phyloP scores from a whole-genome alignment of 2,113 vertebrate genomes.

The Lynx canadensis region DNA sequence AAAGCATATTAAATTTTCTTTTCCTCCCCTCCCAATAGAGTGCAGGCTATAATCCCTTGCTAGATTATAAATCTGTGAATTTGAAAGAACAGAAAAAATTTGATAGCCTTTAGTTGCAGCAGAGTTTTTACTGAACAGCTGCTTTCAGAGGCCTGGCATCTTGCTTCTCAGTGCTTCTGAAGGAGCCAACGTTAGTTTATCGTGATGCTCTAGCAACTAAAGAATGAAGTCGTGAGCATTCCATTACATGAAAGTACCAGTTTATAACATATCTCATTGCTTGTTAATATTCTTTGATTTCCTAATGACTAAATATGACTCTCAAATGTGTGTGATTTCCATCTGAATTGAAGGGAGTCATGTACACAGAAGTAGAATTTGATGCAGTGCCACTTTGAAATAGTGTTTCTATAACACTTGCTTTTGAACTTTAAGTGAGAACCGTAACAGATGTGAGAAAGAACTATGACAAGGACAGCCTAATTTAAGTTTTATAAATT shows the following conservation, averaged over 20 bases:
- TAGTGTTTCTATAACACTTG: neutral
- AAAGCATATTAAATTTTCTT: neutral
- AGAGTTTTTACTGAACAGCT: neutral
- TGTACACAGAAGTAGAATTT: neutral
- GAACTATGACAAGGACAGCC: conserved; percentile 37
- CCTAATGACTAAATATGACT: neutral
- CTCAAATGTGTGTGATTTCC: conserved; percentile 29
- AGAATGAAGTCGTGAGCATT: neutral
- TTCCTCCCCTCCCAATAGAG: neutral
- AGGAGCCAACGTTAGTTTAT: neutral
- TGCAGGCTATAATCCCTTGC: neutral
- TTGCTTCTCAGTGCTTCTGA: neutral
- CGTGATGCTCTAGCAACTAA: neutral
- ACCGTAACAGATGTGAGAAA: conserved; percentile 38
- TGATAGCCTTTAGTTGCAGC: neutral
- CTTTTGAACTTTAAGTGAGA: conserved; percentile 49
- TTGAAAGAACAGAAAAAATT: neutral
- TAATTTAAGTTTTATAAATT: conserved; percentile 65
- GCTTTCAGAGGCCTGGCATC: neutral
- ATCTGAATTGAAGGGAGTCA: neutral
- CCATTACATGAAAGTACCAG: neutral
- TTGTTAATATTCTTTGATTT: conserved; percentile 32
- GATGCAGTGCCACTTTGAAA: conserved; percentile 6
- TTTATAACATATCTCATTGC: neutral
- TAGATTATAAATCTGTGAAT: neutral